Conservation (phyloP, 1,140 invertebrate genomes). For the Drosophila virilis region DNA sequence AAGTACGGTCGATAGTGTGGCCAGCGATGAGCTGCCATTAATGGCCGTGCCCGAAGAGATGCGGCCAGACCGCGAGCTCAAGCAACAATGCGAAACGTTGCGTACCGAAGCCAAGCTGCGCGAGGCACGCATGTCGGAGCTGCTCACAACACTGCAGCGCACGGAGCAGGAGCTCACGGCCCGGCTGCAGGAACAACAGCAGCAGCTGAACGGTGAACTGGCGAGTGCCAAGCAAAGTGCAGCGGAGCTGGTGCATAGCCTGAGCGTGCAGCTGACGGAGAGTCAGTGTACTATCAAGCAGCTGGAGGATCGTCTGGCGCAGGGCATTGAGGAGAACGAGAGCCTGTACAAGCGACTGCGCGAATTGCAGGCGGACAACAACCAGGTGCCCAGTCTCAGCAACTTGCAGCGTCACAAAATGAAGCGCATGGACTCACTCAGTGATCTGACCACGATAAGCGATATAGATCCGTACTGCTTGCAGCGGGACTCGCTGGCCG, state of each 20-base stretch:
- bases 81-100: constrained; percentile 88
- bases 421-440: constrained; percentile 91
- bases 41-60: constrained; percentile 84
- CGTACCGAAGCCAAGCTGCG: constrained; percentile 87
- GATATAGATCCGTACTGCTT: constrained; percentile 90
- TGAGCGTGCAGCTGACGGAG: constrained; percentile 72
- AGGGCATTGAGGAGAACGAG: constrained; percentile 92
- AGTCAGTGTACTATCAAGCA: constrained; percentile 78
- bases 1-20: constrained; percentile 88
- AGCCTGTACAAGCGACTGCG: constrained; percentile 88
- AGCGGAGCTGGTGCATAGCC: constrained; percentile 76
- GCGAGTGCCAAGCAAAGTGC: constrained; percentile 84
- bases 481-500: constrained; percentile 91
- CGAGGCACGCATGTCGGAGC: constrained; percentile 90
- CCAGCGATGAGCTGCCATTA: constrained; percentile 67
- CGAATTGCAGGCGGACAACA: constrained; percentile 88
- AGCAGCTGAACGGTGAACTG: constrained; percentile 77
- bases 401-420: constrained; percentile 84
- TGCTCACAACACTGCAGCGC: constrained; percentile 88
- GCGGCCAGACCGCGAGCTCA: constrained; percentile 77
- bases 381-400: constrained; percentile 82
- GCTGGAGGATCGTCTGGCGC: constrained; percentile 85
- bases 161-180: constrained; percentile 89
- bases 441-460: constrained; percentile 92
- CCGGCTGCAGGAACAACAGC: constrained; percentile 87